Evolutionary conservation across 2,797 vertebrate species (phyloP), one percentile per base, ranked within the genome.

Genomic region (Bothrops alternatus): DNA sequence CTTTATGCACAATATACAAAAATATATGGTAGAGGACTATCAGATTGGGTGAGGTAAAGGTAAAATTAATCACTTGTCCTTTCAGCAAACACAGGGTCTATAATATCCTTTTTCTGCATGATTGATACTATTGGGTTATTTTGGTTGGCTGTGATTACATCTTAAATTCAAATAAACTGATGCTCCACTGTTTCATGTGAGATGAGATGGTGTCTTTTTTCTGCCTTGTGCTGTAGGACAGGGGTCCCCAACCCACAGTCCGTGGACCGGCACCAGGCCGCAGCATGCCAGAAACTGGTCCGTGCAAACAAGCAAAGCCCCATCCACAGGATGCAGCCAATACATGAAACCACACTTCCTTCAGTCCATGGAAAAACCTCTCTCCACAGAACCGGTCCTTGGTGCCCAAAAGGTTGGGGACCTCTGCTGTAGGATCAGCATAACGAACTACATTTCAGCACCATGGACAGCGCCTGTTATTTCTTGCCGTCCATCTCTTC

Each of bases 401-500:
- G 50, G 50, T 53, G 50, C 50, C 50, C 50, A 53, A 53, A 53
- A 53, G 50, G 50, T 53, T 53, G 50, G 50, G 8, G 50, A 53
- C 50, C 10, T 10, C 50, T 8, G 4, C 14, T 37, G 55, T 88
- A 58, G 87, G 32, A 47, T 47, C 37, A 47, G 10, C 37, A 82
- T 20, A 82, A 78, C 7, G 20, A 42, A 86, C 16, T 12, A 65
- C 7, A 0, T 92, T 63, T 88, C 10, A 94, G 95, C 18, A 93
- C 20, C 87, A 82, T 55, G 90, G 20, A 6, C 91, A 87, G 85
- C 61, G 13, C 14, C 63, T 90, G n/a, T 60, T 60, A 60, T 47
- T 82, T 53, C 89, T 37, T 11, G n/a, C 50, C 90, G 63, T 90
- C 25, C 20, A 61, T 26, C 90, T 95, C 55, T 42, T 93, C 78